Base-by-base conservation (phyloP, 2,888 invertebrate species). In the Blomia tropicalis region DNA sequence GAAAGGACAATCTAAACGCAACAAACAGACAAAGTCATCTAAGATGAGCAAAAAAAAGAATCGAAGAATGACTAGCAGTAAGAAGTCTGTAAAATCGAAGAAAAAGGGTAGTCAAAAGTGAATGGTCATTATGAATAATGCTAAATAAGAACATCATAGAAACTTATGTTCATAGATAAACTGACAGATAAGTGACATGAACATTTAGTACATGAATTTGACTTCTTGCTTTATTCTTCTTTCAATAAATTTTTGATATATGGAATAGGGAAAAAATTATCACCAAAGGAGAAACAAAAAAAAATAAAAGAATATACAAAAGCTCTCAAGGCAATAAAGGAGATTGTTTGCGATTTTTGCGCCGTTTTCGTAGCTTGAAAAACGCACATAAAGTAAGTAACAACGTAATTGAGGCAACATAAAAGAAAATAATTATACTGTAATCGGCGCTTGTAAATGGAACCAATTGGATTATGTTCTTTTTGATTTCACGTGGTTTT, bases 341-440 rank as follows among this genome's bases (percentile, higher is more conserved):
- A 47, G n/a, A 47, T 27, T 7, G 22, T 27, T 47, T 47, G 7
- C 51, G 51, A 27, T 27, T 47, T 11, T 47, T 47, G 5, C 51
- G 7, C 11, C 23, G 5, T 47, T n/a, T 22, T 7, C 51, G 22
- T 25, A 47, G 22, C 22, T 47, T 47, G 51, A 47, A 47, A n/a
- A 47, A 47, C 14, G 51, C 51, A 27, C 51, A 47, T n/a, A 47
- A 27, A 22, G 86, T 72, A 69, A 84, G 77, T 73, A 89, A 79
- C 73, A 86, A 82, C 69, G 80, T 74, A 70, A 84, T 82, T 72
- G 85, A 85, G 72, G 81, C 79, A 70, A 83, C 77, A 75, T 85
- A 85, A 70, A 86, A 77, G 68, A 84, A 76, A 74, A 85, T 81
- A 73, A 84, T 82, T 76, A 85, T 80, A 72, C 84, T 82, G 73